Conservation (phyloP, 2,797 vertebrate genomes). For the Masticophis lateralis region DNA sequence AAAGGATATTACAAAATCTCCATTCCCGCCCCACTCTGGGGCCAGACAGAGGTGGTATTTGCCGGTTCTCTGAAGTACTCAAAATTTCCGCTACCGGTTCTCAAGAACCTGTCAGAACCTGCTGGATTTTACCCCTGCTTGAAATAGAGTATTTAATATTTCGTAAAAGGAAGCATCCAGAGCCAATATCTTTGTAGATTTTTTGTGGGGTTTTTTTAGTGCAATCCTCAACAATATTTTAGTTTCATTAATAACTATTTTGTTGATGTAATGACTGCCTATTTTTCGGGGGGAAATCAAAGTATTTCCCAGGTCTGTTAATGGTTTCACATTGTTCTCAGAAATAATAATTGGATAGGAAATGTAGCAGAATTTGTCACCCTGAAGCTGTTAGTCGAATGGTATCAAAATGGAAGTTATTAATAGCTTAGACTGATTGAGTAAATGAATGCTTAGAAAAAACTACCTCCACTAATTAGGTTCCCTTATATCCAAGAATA, state of each 20-base stretch:
- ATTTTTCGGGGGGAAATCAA: conserved; percentile 73
- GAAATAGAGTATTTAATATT: conserved; percentile 28
- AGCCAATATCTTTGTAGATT: background rate
- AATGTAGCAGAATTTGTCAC: conserved; percentile 74
- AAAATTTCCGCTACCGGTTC: no score
- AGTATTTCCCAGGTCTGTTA: conserved; percentile 78
- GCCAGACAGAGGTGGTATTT: no score
- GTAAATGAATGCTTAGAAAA: conserved; percentile 7
- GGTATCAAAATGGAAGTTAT: conserved; percentile 38
- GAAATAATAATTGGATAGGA: conserved; percentile 76
- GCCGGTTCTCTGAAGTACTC: no score
- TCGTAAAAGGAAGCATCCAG: conserved; percentile 9
- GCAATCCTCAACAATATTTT: conserved; percentile 55
- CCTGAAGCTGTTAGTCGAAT: conserved; percentile 35
- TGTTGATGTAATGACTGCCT: conserved; percentile 66
- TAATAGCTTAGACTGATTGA: conserved; percentile 26
- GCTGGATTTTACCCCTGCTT: background rate
- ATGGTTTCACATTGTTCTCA: conserved; percentile 78
- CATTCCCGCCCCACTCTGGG: no score
- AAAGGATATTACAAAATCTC: no score
- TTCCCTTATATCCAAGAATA: background rate
- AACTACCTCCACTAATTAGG: conserved; percentile 20
- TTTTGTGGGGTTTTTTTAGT: background rate
- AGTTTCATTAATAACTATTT: conserved; percentile 69
- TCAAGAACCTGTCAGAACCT: no score